Conservation (phyloP, 2,113 vertebrate species). For the Pyxicephalus adspersus region DNA sequence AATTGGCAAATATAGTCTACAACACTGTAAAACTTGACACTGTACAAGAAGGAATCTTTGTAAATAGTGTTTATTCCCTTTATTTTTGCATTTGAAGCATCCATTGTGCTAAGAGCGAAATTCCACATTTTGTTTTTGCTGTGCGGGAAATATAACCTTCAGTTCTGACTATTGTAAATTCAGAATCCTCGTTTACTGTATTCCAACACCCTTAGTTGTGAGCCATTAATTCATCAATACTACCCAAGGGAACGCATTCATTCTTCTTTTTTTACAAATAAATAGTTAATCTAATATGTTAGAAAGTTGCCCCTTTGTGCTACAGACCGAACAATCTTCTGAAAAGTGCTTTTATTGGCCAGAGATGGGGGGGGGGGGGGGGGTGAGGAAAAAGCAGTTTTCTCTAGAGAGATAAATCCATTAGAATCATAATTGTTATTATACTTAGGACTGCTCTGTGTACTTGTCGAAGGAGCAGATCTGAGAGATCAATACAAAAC, state of each 20-base stretch:
- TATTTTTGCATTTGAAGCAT: too few species aligned
- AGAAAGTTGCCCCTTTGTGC: conserved; percentile 36
- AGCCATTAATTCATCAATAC: conserved; percentile 46
- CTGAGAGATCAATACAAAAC: conserved; percentile 51
- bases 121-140: neutral
- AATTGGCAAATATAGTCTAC: too few species aligned
- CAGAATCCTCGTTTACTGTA: neutral
- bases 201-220: neutral
- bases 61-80: too few species aligned
- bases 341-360: conserved; percentile 51
- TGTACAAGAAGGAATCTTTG: too few species aligned
- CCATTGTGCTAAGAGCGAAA: too few species aligned
- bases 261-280: conserved; percentile 16
- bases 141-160: neutral
- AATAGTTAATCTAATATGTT: conserved; percentile 32
- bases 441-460: rapidly evolving
- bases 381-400: conserved; percentile 21
- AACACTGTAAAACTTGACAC: too few species aligned
- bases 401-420: conserved; percentile 42
- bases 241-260: conserved; percentile 12
- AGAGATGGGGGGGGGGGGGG: conserved; percentile 4
- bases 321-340: conserved; percentile 19
- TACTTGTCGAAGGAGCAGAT: conserved; percentile 33
- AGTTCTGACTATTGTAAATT: neutral
- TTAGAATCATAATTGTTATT: conserved; percentile 48